phyloP scores from a whole-genome alignment of 2,888 invertebrate genomes.

The Cheiracanthium punctorium region DNA sequence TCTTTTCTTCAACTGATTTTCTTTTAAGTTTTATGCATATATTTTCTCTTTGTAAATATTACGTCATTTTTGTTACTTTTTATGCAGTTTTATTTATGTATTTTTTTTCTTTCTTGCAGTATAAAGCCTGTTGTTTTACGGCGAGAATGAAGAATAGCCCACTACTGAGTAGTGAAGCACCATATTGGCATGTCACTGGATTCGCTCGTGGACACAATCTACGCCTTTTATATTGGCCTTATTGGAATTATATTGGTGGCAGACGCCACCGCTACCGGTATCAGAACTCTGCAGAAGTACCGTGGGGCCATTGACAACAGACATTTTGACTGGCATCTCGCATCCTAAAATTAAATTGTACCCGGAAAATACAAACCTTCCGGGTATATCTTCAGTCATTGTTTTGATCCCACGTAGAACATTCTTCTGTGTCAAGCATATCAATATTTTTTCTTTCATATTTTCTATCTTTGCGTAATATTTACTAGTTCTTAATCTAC shows the following conservation, averaged over 20 bases:
- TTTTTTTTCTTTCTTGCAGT: conserved; percentile 28
- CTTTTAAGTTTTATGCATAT: too few species aligned
- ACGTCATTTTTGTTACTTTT: too few species aligned
- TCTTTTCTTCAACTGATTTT: too few species aligned
- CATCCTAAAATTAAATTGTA: background rate
- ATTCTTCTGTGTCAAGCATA: conserved; percentile 23
- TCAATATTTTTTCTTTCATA: background rate
- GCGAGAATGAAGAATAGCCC: conserved; percentile 63
- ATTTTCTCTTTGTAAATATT: too few species aligned
- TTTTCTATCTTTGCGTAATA: background rate
- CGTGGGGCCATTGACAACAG: conserved; percentile 30
- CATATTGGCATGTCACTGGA: conserved; percentile 56
- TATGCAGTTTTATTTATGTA: too few species aligned
- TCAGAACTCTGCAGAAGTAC: conserved; percentile 53
- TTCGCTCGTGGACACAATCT: conserved; percentile 48
- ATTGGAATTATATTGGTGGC: conserved; percentile 67
- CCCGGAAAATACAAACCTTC: background rate
- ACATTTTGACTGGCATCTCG: background rate
- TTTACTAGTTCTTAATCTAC: background rate
- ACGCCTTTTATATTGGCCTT: conserved; percentile 61
- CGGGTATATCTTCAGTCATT: background rate
- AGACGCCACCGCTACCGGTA: conserved; percentile 54
- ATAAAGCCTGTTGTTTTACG: conserved; percentile 38
- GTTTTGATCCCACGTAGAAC: background rate
- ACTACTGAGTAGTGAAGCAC: conserved; percentile 55